These are phyloP conservation scores for Choloepus didactylus DNA, from an alignment of 2,797 vertebrate species.

Conservation along the genomic window DNA sequence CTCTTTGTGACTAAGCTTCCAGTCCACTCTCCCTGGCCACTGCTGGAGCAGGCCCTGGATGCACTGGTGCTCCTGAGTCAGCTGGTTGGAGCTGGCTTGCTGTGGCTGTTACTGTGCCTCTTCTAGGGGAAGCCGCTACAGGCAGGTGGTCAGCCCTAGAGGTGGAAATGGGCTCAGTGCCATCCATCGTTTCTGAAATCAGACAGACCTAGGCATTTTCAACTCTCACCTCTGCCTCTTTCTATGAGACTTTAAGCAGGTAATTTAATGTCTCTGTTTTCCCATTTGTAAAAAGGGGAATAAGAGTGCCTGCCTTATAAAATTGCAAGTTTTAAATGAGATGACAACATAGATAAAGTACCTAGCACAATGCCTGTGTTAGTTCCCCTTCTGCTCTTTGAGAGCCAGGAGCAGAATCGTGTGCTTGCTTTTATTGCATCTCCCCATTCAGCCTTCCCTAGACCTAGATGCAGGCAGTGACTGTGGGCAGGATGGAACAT, in stretches of 20 bases:
- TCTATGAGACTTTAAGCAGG: background rate
- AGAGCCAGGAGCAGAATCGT: rapidly evolving
- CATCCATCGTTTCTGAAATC: background rate
- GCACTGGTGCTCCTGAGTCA: background rate
- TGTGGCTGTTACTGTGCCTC: background rate
- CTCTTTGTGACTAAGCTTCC: background rate
- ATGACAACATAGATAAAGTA: background rate
- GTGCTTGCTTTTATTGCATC: background rate
- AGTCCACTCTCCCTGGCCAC: rapidly evolving
- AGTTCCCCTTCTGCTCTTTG: background rate
- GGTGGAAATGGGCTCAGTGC: background rate
- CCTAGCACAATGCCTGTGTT: rapidly evolving
- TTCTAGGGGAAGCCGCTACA: background rate
- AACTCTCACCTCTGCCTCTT: background rate
- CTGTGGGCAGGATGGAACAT: rapidly evolving
- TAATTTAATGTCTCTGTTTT: slow-evolving; percentile 22
- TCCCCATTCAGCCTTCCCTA: background rate
- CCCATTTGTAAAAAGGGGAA: background rate
- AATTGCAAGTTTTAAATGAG: background rate
- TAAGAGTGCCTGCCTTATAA: background rate
- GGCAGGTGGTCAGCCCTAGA: background rate
- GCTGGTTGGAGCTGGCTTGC: background rate
- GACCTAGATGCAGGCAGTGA: background rate
- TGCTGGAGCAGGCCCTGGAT: background rate
- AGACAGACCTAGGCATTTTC: background rate